A percentile compares a stretch with the other conserved stretches of the same genome.
Conservation (phyloP, 2,888 invertebrate genomes). For the Agrochola circellaris region DNA sequence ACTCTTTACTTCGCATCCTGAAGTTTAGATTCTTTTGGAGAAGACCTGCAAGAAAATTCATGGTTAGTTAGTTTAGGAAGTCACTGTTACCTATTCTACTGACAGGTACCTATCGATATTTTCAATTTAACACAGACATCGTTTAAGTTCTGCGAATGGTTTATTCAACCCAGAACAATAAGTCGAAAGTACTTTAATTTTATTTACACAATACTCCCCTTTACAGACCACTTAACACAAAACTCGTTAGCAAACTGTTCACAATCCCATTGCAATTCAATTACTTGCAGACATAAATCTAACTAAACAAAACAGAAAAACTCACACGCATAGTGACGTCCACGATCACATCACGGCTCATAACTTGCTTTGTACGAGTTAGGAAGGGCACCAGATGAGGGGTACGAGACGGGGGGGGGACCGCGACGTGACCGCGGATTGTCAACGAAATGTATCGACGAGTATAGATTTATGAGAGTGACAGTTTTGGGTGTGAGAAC, state of each 20-base stretch:
- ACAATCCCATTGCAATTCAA: slow-evolving; percentile 40
- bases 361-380: slow-evolving; percentile 63
- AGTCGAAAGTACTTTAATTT: slow-evolving; percentile 2
- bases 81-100: background rate
- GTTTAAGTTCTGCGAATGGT: background rate
- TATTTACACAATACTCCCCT: slow-evolving; percentile 16
- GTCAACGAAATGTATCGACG: slow-evolving; percentile 66
- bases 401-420: slow-evolving; percentile 52
- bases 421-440: slow-evolving; percentile 63
- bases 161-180: background rate
- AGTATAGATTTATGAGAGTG: slow-evolving; percentile 59
- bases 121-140: background rate
- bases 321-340: slow-evolving; percentile 51
- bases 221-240: slow-evolving; percentile 25
- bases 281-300: slow-evolving; percentile 45
- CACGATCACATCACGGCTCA: slow-evolving; percentile 59
- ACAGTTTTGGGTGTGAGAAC: slow-evolving; percentile 35
- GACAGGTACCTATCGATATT: background rate
- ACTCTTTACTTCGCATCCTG: background rate
- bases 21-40: background rate
- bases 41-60: background rate
- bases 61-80: background rate
- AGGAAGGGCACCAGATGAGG: slow-evolving; percentile 27
- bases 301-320: slow-evolving; percentile 39
- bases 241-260: slow-evolving; percentile 37